Evolutionary conservation across 2,888 invertebrate species (phyloP).

Genomic region (Heliconius sara): DNA sequence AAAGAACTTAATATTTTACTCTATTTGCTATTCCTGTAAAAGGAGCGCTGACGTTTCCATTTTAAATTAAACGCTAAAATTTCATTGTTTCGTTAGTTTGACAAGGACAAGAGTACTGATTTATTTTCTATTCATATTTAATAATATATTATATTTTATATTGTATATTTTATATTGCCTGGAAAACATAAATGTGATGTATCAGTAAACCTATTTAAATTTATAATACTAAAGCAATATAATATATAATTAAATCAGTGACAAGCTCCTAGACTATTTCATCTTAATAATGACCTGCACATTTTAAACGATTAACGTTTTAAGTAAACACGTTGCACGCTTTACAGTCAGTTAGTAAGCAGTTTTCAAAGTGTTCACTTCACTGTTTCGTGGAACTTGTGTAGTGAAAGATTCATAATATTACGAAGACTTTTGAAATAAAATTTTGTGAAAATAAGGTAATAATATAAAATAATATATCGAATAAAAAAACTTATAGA

Average conservation of each 20-base stretch:
- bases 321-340: slow-evolving; percentile 37
- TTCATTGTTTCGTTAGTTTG: background rate
- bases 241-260: background rate
- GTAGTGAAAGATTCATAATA: slow-evolving; percentile 15
- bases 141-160: too few relatives aligned
- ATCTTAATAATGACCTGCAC: slow-evolving; percentile 43
- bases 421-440: background rate
- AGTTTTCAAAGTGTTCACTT: slow-evolving; percentile 36
- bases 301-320: slow-evolving; percentile 39
- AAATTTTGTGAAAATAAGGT: slow-evolving; percentile 19
- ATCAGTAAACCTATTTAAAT: too few relatives aligned
- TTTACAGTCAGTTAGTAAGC: slow-evolving; percentile 37
- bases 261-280: slow-evolving; percentile 44
- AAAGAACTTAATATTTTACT: too few relatives aligned
- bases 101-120: too few relatives aligned
- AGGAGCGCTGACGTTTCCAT: too few relatives aligned
- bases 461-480: slow-evolving; percentile 1
- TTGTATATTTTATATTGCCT: too few relatives aligned
- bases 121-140: too few relatives aligned
- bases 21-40: too few relatives aligned
- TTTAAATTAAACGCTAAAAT: too few relatives aligned
- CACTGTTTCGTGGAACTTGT: slow-evolving; percentile 24
- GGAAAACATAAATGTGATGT: too few relatives aligned
- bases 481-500: background rate
- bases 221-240: background rate